phyloP scores from a whole-genome alignment of 1,140 invertebrate genomes.

The Palaemon carinicauda region DNA sequence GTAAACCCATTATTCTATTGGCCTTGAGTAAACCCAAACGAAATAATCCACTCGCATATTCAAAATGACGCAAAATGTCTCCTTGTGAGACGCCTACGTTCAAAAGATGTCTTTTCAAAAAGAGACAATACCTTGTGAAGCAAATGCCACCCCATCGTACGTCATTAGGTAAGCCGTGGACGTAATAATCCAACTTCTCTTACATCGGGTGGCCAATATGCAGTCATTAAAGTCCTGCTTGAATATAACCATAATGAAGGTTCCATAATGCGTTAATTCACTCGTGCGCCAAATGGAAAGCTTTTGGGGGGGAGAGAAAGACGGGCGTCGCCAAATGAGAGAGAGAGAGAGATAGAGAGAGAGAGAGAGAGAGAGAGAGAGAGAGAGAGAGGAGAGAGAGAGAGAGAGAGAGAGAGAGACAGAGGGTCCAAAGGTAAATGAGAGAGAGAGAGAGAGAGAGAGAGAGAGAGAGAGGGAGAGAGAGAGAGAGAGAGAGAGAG shows the following conservation, averaged over 20 bases:
- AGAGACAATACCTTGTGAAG: not conserved
- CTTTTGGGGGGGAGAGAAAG: not conserved
- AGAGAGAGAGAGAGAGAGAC: not conserved
- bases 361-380: not conserved
- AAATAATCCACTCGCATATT: not conserved
- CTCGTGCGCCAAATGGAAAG: not conserved
- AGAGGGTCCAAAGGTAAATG: too few relatives aligned
- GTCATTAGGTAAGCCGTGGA: conserved; percentile 25
- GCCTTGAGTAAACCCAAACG: too few relatives aligned
- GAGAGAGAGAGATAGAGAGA: not conserved
- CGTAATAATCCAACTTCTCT: conserved; percentile 14
- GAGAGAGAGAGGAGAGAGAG: not conserved
- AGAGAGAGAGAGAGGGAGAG: too few relatives aligned
- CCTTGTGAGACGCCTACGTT: not conserved
- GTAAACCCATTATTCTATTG: too few relatives aligned
- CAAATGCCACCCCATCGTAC: conserved; percentile 5
- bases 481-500: not conserved
- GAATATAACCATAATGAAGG: conserved; percentile 39
- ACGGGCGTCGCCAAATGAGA: not conserved
- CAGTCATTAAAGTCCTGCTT: conserved; percentile 40
- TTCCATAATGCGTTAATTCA: conserved; percentile 37
- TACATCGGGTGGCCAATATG: conserved; percentile 38
- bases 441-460: not conserved
- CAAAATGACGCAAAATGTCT: not conserved
- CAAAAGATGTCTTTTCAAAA: not conserved